phyloP scores from a whole-genome alignment of 2,797 vertebrate species.

The Esox lucius region DNA sequence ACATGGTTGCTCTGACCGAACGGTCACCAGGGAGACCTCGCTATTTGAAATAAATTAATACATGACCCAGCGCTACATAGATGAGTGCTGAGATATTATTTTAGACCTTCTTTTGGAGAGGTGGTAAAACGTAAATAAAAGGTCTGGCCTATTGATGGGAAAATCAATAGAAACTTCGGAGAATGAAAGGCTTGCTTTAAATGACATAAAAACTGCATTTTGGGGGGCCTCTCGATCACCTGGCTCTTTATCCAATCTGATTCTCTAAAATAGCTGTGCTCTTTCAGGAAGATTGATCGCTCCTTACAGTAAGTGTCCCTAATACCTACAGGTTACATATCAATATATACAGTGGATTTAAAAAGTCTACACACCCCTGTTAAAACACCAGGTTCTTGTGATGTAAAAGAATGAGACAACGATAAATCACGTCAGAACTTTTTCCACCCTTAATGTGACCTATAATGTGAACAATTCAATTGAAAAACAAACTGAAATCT shows the following conservation, averaged over 20 bases:
- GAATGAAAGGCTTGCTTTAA: not conserved
- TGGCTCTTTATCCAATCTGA: not conserved
- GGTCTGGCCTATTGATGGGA: slow-evolving; percentile 60
- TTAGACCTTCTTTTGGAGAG: slow-evolving; percentile 46
- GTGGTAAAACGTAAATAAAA: slow-evolving; percentile 58
- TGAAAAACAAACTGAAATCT: too few species aligned
- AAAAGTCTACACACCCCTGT: too few species aligned
- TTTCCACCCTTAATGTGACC: too few species aligned
- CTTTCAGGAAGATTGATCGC: not conserved
- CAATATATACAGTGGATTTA: not conserved
- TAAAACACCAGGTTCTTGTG: too few species aligned
- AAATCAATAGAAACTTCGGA: not conserved
- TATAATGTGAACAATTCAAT: too few species aligned
- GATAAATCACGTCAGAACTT: too few species aligned
- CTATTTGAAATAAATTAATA: slow-evolving; percentile 69
- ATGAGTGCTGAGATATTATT: slow-evolving; percentile 59
- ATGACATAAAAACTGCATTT: not conserved
- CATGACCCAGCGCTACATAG: slow-evolving; percentile 56
- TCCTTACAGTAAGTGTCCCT: not conserved
- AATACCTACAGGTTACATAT: not conserved
- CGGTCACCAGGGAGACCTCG: slow-evolving; percentile 62
- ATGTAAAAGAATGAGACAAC: too few species aligned
- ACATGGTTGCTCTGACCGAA: slow-evolving; percentile 46
- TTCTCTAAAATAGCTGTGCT: not conserved
- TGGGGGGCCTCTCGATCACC: not conserved